phyloP scores from a whole-genome alignment of 2,113 vertebrate species.

The Forbesichthys papilliferus region DNA sequence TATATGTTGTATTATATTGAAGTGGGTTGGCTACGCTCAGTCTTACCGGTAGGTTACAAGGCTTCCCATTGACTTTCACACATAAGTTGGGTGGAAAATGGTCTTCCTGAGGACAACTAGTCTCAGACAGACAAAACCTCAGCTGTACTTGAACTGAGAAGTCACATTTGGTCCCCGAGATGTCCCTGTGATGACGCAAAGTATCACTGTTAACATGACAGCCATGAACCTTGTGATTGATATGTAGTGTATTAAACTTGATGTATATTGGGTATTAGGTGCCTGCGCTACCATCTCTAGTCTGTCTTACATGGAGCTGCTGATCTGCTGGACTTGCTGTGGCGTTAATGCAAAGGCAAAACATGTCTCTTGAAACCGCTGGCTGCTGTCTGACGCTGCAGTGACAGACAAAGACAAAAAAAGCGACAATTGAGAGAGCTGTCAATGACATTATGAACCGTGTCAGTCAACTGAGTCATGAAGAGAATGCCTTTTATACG shows the following conservation, averaged over 20 bases:
- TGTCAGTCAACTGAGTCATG: background rate
- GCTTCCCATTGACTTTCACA: conserved; percentile 98
- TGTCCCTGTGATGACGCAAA: conserved; percentile 84
- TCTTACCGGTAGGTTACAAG: conserved; percentile 96
- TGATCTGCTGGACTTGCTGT: conserved; percentile 98
- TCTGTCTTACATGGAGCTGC: conserved; percentile 96
- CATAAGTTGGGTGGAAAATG: conserved; percentile 98
- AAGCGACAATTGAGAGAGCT: background rate
- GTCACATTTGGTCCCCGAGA: conserved; percentile 99
- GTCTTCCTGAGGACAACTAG: conserved; percentile 99
- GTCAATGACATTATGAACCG: background rate
- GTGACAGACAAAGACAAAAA: background rate
- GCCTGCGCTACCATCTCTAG: background rate
- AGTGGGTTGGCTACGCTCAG: conserved; percentile 1
- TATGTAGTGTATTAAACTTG: too few relatives aligned
- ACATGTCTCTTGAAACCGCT: conserved; percentile 98
- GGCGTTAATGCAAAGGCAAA: conserved; percentile 97
- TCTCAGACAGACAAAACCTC: conserved; percentile 99
- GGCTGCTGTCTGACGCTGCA: conserved; percentile 94
- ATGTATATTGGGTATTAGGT: background rate
- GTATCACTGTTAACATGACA: conserved; percentile 19
- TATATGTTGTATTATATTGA: too few relatives aligned
- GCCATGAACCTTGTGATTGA: background rate
- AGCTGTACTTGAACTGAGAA: conserved; percentile 99
- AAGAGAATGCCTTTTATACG: too few relatives aligned